phyloP scores from a whole-genome alignment of 1,140 invertebrate species.

The Fopius arisanus region DNA sequence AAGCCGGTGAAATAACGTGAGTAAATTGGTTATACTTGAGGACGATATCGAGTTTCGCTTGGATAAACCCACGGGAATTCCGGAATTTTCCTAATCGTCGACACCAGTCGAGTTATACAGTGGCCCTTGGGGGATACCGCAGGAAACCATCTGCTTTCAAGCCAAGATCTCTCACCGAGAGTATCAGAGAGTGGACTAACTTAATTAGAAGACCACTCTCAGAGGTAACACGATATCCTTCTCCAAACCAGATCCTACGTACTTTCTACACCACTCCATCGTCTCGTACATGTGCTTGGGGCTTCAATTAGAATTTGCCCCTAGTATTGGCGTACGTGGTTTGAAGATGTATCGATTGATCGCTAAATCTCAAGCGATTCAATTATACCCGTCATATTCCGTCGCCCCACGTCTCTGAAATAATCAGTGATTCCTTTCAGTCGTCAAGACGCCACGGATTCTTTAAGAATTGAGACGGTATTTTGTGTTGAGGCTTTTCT shows the following conservation, averaged over 20 bases:
- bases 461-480: slow-evolving; percentile 38
- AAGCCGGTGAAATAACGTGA: no score
- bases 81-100: neutral
- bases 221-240: slow-evolving; percentile 36
- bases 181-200: slow-evolving; percentile 38
- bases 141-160: slow-evolving; percentile 29
- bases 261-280: neutral
- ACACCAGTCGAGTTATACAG: neutral
- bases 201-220: slow-evolving; percentile 39
- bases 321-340: slow-evolving; percentile 22
- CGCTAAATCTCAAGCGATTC: neutral
- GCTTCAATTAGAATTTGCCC: slow-evolving; percentile 38
- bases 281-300: neutral
- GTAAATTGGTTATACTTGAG: no score
- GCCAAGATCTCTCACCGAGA: slow-evolving; percentile 29
- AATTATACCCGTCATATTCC: slow-evolving; percentile 1
- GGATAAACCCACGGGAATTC: neutral
- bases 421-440: slow-evolving; percentile 66
- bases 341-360: slow-evolving; percentile 32
- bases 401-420: slow-evolving; percentile 58
- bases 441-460: slow-evolving; percentile 58
- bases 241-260: slow-evolving; percentile 21
- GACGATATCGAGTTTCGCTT: neutral
- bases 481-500: neutral
- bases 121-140: neutral